These are phyloP conservation scores for Cyanoderma ruficeps DNA, from an alignment of 2,113 vertebrate species.

Conservation along the genomic window DNA sequence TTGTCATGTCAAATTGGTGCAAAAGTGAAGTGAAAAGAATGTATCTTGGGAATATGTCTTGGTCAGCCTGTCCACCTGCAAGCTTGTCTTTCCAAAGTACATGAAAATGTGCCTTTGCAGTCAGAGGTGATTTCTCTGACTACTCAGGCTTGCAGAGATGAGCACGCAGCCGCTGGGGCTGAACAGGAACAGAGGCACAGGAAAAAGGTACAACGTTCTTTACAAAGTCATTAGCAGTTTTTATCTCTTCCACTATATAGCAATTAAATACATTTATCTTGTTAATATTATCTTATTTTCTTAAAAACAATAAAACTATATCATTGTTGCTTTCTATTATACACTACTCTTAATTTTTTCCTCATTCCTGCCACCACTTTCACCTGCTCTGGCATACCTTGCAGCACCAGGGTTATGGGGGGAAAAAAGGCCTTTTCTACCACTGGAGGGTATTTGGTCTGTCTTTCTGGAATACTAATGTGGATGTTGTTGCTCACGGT, in stretches of 20 bases:
- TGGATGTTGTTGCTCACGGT: not conserved
- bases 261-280: not conserved
- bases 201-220: not conserved
- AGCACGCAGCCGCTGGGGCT: not conserved
- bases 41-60: not conserved
- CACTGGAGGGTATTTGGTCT: not conserved
- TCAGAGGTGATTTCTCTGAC: not conserved
- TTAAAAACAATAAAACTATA: not conserved
- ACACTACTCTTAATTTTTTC: not conserved
- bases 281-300: not conserved
- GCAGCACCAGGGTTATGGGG: not conserved
- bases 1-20: not conserved
- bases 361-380: not conserved
- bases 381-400: not conserved
- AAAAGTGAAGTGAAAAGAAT: not conserved
- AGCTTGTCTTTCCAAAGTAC: not conserved
- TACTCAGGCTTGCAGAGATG: not conserved
- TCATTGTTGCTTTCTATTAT: not conserved
- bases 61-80: not conserved
- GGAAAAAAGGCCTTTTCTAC: not conserved
- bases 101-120: not conserved
- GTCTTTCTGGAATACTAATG: not conserved
- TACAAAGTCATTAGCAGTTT: not conserved
- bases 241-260: not conserved
- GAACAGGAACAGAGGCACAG: not conserved